phyloP scores from a whole-genome alignment of 2,113 vertebrate genomes.

The Tyto alba region DNA sequence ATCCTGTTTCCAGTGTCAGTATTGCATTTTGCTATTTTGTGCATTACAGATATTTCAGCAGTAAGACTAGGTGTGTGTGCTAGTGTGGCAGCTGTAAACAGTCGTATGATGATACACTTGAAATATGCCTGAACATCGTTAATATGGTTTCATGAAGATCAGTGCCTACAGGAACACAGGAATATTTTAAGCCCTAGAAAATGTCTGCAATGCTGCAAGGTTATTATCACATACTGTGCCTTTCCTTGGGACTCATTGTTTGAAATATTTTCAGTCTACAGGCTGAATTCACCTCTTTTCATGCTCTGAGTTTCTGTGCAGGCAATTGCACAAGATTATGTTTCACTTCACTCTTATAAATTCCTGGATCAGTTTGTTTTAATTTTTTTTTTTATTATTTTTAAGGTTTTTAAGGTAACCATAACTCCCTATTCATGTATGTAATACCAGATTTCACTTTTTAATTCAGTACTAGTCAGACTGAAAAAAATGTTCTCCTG shows the following conservation, averaged over 20 bases:
- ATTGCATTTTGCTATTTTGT: not conserved
- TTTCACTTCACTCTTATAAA: not conserved
- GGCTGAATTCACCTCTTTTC: not conserved
- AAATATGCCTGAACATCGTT: not conserved
- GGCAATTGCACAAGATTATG: not conserved
- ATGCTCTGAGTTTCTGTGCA: not conserved
- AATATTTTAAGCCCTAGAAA: not conserved
- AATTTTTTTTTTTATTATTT: not conserved
- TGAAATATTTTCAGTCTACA: not conserved
- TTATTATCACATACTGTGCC: not conserved
- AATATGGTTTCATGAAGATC: not conserved
- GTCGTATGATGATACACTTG: not conserved
- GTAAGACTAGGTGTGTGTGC: not conserved
- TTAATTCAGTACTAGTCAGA: not conserved
- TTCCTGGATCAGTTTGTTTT: not conserved
- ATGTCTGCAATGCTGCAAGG: not conserved
- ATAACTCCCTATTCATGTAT: not conserved
- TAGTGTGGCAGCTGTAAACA: not conserved
- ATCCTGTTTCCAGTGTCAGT: not conserved
- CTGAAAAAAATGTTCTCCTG: not conserved
- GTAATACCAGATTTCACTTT: not conserved
- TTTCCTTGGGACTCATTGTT: not conserved
- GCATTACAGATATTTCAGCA: not conserved
- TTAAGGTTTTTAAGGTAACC: not conserved
- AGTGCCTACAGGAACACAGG: not conserved